Conservation (phyloP, 1,140 invertebrate genomes). For the Scaptomyza pallida region DNA sequence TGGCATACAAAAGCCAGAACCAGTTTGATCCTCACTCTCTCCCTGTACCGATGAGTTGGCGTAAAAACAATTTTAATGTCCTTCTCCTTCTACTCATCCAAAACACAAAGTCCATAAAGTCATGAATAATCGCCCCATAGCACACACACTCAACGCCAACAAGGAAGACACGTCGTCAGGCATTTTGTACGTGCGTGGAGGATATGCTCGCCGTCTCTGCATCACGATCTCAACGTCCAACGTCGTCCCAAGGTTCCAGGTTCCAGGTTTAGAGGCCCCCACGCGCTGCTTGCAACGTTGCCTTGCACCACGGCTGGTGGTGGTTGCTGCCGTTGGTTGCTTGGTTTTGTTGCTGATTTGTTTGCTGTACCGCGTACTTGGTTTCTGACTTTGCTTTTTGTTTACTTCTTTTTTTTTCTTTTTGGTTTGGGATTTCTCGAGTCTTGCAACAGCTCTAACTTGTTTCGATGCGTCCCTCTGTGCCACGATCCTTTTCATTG, state of each 20-base stretch:
- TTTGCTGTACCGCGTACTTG: constrained; percentile 46
- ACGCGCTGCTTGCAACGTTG: not conserved
- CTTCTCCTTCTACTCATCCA: constrained; percentile 62
- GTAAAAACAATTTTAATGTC: constrained; percentile 82
- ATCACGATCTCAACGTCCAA: constrained; percentile 21
- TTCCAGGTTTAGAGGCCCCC: constrained; percentile 28
- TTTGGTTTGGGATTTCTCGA: no score
- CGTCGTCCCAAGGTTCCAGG: not conserved
- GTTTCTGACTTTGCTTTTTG: constrained; percentile 23
- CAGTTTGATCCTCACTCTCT: constrained; percentile 73
- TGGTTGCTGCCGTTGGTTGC: constrained; percentile 3
- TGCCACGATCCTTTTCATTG: constrained; percentile 54
- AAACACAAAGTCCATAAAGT: constrained; percentile 70
- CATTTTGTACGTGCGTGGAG: constrained; percentile 64
- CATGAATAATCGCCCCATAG: constrained; percentile 75
- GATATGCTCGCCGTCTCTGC: constrained; percentile 24
- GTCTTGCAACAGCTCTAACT: constrained; percentile 4
- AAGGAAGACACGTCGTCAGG: constrained; percentile 13
- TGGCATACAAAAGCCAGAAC: constrained; percentile 75
- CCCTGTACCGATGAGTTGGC: constrained; percentile 64
- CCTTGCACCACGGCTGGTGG: not conserved
- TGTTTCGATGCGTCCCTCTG: constrained; percentile 8
- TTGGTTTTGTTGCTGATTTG: constrained; percentile 21
- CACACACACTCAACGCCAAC: not conserved
- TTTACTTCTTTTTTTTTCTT: constrained; percentile 30